Base-by-base conservation (phyloP, 2,113 vertebrate species). In the Platysternon megacephalum region DNA sequence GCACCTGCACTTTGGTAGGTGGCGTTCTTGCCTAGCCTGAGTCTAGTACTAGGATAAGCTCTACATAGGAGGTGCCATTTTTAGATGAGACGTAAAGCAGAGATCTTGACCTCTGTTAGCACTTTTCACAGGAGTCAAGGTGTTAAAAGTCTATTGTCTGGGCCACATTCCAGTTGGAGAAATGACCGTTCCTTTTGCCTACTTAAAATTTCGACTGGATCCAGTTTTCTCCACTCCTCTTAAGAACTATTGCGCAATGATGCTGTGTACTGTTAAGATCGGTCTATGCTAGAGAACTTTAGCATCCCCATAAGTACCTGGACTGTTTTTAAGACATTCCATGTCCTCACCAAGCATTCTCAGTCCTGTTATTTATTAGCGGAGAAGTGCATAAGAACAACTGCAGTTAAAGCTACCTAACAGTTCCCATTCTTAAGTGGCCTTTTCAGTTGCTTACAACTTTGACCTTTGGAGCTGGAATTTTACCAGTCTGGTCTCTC, bases 401-500 rank as follows among this genome's bases (percentile, higher is more conserved):
- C 35, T 91, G 49, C 90, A 53, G 24, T n/a, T 58, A 49, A 49
- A 53, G 53, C 16, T 56, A 87, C 24, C 44, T 58, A 61, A 49
- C 78, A 42, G 39, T n/a, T 86, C 81, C 76, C 85, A 35, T 56
- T 90, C 44, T 86, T 84, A 94, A 76, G 76, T 3, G n/a, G 11
- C 29, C 68, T 72, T 92, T 68, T n/a, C 51, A 79, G 61, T 55
- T 80, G 7, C 51, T 87, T 90, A 79, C 39, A 90, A 53, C 17
- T 86, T 84, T 16, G 79, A 81, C 28, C 28, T 88, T 91, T 82
- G 80, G 79, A 55, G 84, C 65, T 90, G 26, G 79, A 92, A 89
- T 72, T 94, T 78, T 94, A 48, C 79, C 86, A 46, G 87, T 88
- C 87, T 93, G 74, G 17, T 88, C 89, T 89, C 79, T 89, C 49